These are phyloP conservation scores for Phoebastria nigripes DNA, from an alignment of 2,797 vertebrate species.

Conservation along the genomic window DNA sequence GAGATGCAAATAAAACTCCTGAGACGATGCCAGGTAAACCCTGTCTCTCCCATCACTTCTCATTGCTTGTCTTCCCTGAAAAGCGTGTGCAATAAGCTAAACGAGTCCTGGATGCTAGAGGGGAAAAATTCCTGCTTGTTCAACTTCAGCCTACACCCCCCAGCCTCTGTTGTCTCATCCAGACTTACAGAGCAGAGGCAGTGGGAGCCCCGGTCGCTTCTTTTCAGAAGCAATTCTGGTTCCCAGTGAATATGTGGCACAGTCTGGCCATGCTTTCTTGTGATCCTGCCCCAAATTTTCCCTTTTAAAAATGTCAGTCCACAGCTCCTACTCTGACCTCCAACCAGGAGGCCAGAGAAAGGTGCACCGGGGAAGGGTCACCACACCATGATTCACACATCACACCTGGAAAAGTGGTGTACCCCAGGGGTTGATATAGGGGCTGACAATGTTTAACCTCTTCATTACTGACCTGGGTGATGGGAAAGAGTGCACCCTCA, in stretches of 20 bases:
- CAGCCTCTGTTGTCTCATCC: not conserved
- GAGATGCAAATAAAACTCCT: not conserved
- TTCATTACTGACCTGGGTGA: not conserved
- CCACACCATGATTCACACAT: not conserved
- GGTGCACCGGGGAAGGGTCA: not conserved
- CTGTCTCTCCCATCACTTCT: not conserved
- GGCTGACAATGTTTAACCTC: not conserved
- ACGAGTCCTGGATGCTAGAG: not conserved
- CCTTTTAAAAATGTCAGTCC: not conserved
- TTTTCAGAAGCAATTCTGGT: not conserved
- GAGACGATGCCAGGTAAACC: not conserved
- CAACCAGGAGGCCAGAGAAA: not conserved
- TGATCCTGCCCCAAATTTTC: not conserved
- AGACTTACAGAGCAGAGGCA: not conserved
- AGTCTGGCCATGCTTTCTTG: not conserved
- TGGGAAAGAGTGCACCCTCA: not conserved
- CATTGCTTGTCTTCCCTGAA: not conserved
- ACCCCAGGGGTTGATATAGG: not conserved
- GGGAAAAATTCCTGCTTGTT: not conserved
- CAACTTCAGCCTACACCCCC: not conserved
- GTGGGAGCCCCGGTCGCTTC: accelerated
- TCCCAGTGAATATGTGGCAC: accelerated
- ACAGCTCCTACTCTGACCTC: not conserved
- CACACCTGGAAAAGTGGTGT: not conserved
- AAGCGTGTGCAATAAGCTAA: not conserved